Percentiles rank a stretch among this genome's conserved stretches.
Evolutionary conservation across 2,888 invertebrate species (phyloP).

Genomic region (Melinaea menophilus): DNA sequence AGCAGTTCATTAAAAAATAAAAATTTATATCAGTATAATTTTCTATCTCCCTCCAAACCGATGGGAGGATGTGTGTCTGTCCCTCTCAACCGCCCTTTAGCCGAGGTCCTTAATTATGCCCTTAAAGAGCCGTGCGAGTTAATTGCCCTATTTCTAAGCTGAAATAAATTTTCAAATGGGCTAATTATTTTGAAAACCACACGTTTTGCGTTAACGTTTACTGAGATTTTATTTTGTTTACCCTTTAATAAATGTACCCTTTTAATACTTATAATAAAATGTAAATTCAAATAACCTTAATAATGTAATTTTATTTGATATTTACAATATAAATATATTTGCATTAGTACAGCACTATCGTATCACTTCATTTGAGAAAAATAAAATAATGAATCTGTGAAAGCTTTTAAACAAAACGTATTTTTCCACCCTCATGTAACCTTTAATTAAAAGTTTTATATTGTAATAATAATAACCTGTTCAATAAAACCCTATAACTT

Average conservation of each 20-base stretch:
- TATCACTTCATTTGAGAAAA: no score
- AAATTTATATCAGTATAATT: conserved; percentile 19
- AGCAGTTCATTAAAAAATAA: conserved; percentile 34
- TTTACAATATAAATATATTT: no score
- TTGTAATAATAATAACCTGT: no score
- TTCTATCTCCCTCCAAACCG: conserved; percentile 19
- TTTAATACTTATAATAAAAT: conserved; percentile 1
- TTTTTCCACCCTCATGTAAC: no score
- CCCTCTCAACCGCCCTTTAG: conserved; percentile 32
- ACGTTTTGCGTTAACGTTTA: conserved; percentile 12
- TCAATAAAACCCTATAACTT: conserved; percentile 11
- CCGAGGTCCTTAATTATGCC: conserved; percentile 37
- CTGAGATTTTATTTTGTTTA: conserved; percentile 6
- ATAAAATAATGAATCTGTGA: no score
- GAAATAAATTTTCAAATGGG: conserved; percentile 37
- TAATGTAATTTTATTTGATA: no score
- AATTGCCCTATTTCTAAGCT: conserved; percentile 38
- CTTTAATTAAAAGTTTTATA: no score
- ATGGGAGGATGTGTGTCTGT: conserved; percentile 8
- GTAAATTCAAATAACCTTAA: neutral
- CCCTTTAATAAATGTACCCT: conserved; percentile 3
- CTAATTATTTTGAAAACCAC: conserved; percentile 32
- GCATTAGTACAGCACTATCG: no score
- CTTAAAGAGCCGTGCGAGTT: conserved; percentile 35
- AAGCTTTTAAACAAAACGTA: no score